A percentile compares a stretch with the other conserved stretches of the same genome.
phyloP scores from a whole-genome alignment of 1,140 invertebrate species.

The Pogonomyrmex californicus region DNA sequence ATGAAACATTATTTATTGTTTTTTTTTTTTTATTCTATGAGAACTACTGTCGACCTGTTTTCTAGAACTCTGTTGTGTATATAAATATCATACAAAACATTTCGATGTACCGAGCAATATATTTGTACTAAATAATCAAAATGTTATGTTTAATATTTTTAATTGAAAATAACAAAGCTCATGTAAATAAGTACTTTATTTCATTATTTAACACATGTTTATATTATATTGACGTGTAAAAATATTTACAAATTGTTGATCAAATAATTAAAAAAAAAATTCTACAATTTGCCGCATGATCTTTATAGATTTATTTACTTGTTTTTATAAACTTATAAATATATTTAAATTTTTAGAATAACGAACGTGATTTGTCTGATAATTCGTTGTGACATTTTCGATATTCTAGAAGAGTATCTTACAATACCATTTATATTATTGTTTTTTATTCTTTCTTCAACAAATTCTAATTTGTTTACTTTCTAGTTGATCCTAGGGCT shows the following conservation, averaged over 20 bases:
- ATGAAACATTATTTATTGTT: slow-evolving; percentile 74
- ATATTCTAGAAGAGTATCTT: slow-evolving; percentile 66
- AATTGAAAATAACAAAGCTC: slow-evolving; percentile 11
- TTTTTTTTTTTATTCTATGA: slow-evolving; percentile 64
- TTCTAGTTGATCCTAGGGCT: slow-evolving; percentile 77
- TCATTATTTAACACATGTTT: not conserved
- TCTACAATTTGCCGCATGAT: not conserved
- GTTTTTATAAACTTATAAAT: not conserved
- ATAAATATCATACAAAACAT: slow-evolving; percentile 10
- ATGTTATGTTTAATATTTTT: slow-evolving; percentile 30
- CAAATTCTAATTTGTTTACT: slow-evolving; percentile 56
- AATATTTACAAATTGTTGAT: slow-evolving; percentile 8
- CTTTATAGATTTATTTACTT: not conserved
- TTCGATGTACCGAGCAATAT: slow-evolving; percentile 22
- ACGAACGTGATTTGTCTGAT: not conserved
- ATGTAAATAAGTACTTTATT: slow-evolving; percentile 24
- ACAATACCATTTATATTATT: slow-evolving; percentile 38
- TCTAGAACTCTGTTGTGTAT: not conserved
- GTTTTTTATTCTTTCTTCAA: not conserved
- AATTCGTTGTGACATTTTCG: slow-evolving; percentile 10
- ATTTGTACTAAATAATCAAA: slow-evolving; percentile 5
- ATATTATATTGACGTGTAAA: not conserved
- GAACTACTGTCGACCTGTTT: slow-evolving; percentile 33
- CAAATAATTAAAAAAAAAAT: slow-evolving; percentile 29
- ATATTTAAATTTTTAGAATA: slow-evolving; percentile 21